phyloP scores from a whole-genome alignment of 2,888 invertebrate genomes.

The Lycocerus yunnanus region DNA sequence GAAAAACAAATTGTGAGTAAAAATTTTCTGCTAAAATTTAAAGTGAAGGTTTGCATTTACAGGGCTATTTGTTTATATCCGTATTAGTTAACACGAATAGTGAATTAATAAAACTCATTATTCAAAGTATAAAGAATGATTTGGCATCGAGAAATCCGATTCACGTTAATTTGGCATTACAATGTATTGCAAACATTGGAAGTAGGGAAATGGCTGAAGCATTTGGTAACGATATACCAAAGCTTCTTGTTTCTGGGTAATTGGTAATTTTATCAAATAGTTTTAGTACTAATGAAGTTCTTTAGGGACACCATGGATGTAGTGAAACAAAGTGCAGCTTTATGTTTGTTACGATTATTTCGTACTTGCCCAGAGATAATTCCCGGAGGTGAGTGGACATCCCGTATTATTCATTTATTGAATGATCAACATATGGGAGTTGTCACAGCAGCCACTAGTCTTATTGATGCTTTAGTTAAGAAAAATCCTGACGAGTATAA shows the following conservation, averaged over 20 bases:
- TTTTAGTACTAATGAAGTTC: conserved; percentile 16
- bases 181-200: conserved; percentile 99
- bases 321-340: conserved; percentile 98
- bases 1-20: conserved; percentile 96
- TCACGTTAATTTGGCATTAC: conserved; percentile 96
- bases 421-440: conserved; percentile 99
- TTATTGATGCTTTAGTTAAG: conserved; percentile 98
- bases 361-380: conserved; percentile 96
- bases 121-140: conserved; percentile 99
- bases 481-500: conserved; percentile 99
- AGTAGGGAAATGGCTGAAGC: conserved; percentile 99
- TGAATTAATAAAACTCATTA: conserved; percentile 98
- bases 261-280: conserved; percentile 34
- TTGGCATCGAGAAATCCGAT: conserved; percentile 95
- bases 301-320: conserved; percentile 96
- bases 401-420: conserved; percentile 95
- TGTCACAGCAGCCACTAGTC: conserved; percentile 96
- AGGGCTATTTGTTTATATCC: conserved; percentile 99
- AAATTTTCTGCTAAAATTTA: background rate
- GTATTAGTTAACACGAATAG: conserved; percentile 98
- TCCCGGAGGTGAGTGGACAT: conserved; percentile 98
- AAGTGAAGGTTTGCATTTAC: conserved; percentile 42
- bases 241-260: conserved; percentile 94
- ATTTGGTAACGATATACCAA: conserved; percentile 97
- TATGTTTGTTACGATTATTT: conserved; percentile 91